Base-by-base conservation (phyloP, 2,797 vertebrate genomes). In the Pygocentrus nattereri region DNA sequence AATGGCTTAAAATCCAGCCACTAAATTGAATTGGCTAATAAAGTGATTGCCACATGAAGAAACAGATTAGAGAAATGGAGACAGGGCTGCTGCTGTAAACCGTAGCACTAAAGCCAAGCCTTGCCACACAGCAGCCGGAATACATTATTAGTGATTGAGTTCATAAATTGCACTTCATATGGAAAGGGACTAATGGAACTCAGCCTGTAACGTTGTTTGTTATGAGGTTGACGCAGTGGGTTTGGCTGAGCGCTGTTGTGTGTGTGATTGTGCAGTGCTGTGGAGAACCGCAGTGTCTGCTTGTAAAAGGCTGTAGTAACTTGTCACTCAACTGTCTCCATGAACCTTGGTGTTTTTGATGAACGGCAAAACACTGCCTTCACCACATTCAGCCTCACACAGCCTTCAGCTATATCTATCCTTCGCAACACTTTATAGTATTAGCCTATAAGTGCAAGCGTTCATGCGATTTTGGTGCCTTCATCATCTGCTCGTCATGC, bases 11-110 rank as follows among this genome's bases (percentile, higher is more conserved):
- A 78, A 82, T 84, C 75, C 79, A 31, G 80, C 76, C 67, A 47
- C 83, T 61, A 81, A 86, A 91, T 91, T 91, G 91, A 94, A 93
- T 92, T 92, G 91, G 85, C 90, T 92, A 93, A 92, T 93, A 93
- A 93, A 91, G 84, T 83, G 87, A 91, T 90, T 84, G 91, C 87
- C 89, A 90, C 79, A 11, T 83, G 88, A 91, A 92, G 92, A 93
- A 93, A 93, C 93, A 93, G 91, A 92, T 93, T 92, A 90, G 88
- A 90, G 89, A 88, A 91, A 90, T 87, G 88, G 91, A 85, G 83
- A 81, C 64, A 62, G 71, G 69, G 27, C 69, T 68, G 58, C 19
- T 62, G 79, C 47, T 64, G 79, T 73, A 73, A 86, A 82, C 50
- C 34, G 67, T 4, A 19, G 25, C 69, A 85, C 75, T 67, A 59